These are phyloP conservation scores for Bembecia ichneumoniformis DNA, from an alignment of 2,888 invertebrate species.

Conservation along the genomic window DNA sequence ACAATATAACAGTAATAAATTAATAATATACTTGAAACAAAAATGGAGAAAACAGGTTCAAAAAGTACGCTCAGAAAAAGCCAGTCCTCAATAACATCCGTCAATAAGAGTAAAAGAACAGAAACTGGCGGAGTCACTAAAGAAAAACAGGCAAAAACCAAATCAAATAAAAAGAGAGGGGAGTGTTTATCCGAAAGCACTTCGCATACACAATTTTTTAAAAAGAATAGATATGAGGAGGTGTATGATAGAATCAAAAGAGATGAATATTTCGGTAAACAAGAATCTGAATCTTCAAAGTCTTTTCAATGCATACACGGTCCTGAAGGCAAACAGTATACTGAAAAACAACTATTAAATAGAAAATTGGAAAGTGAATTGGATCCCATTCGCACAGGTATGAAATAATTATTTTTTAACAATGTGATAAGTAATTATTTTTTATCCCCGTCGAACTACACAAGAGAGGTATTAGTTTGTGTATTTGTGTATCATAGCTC, in stretches of 20 bases:
- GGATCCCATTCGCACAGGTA: conserved; percentile 34
- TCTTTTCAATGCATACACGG: conserved; percentile 40
- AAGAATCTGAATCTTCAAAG: conserved; percentile 36
- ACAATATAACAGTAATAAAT: not conserved
- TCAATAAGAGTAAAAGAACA: not conserved
- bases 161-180: conserved; percentile 17
- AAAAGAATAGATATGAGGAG: conserved; percentile 17
- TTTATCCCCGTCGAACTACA: too few relatives aligned
- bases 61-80: not conserved
- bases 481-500: too few relatives aligned
- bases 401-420: too few relatives aligned
- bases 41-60: not conserved
- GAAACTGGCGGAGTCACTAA: too few relatives aligned
- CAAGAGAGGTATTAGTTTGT: too few relatives aligned
- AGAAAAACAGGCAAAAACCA: not conserved
- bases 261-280: conserved; percentile 27
- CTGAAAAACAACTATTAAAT: conserved; percentile 32
- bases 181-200: conserved; percentile 25
- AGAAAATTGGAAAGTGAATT: conserved; percentile 36
- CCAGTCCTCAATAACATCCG: too few relatives aligned
- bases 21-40: too few relatives aligned
- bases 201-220: conserved; percentile 42
- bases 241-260: conserved; percentile 26
- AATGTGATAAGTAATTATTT: too few relatives aligned
- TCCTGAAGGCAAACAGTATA: conserved; percentile 32